These are phyloP conservation scores for Onychomys leucogaster DNA, from an alignment of 2,797 vertebrate species.

Conservation along the genomic window DNA sequence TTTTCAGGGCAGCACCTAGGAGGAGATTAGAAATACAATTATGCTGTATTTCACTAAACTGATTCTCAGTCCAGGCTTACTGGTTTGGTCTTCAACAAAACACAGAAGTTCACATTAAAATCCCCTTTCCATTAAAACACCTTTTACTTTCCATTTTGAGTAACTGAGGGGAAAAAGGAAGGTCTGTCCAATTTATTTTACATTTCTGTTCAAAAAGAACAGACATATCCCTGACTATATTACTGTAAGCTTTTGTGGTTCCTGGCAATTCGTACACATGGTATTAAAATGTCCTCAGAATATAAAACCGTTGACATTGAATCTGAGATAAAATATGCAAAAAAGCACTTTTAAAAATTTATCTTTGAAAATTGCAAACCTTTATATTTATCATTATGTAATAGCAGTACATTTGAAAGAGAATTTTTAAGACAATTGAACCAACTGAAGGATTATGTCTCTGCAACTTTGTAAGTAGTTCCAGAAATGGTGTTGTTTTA, in stretches of 20 bases:
- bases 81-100: conserved; percentile 13
- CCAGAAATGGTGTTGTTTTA: conserved; percentile 11
- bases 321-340: not conserved
- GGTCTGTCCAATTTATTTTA: conserved; percentile 47
- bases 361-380: conserved; percentile 9
- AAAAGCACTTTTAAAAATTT: not conserved
- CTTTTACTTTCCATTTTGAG: not conserved
- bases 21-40: not conserved
- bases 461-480: conserved; percentile 13
- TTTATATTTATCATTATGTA: not conserved
- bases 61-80: not conserved
- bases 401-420: not conserved
- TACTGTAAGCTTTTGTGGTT: conserved; percentile 49
- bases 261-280: conserved; percentile 20
- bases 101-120: not conserved
- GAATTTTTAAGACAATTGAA: not conserved
- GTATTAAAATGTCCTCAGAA: conserved; percentile 19
- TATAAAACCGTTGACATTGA: conserved; percentile 21
- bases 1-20: not conserved
- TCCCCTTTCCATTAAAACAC: not conserved
- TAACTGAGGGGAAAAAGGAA: conserved; percentile 8
- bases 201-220: conserved; percentile 20
- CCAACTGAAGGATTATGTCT: not conserved
- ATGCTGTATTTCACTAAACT: not conserved
- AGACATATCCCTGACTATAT: not conserved